Evolutionary conservation across 2,888 invertebrate genomes (phyloP).

Genomic region (Chymomyza amoena): DNA sequence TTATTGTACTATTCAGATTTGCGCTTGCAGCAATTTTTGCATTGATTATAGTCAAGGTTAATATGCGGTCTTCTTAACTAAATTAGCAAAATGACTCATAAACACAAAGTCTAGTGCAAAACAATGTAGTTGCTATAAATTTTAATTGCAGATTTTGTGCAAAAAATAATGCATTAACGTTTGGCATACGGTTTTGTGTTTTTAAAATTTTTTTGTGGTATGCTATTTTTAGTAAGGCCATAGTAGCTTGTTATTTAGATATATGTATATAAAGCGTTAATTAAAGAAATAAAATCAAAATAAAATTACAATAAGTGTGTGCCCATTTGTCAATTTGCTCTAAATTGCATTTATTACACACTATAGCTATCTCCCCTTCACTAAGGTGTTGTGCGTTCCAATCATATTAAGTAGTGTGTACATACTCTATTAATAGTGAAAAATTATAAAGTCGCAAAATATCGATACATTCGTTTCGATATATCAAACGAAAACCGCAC

Average conservation of each 20-base stretch:
- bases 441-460: slow-evolving; percentile 6
- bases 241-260: neutral
- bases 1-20: no score
- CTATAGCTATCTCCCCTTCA: slow-evolving; percentile 33
- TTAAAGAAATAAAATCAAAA: neutral
- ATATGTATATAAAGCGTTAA: neutral
- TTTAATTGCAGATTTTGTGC: slow-evolving; percentile 1
- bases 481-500: slow-evolving; percentile 33
- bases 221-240: neutral
- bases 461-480: slow-evolving; percentile 5
- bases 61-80: neutral
- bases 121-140: neutral
- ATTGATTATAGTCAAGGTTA: neutral
- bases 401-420: slow-evolving; percentile 33
- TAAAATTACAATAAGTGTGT: slow-evolving; percentile 13
- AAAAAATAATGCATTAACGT: neutral
- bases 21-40: neutral
- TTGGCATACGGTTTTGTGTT: neutral
- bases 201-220: neutral
- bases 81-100: slow-evolving; percentile 12
- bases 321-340: slow-evolving; percentile 25
- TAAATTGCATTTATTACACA: neutral
- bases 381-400: slow-evolving; percentile 9
- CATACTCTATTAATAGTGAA: slow-evolving; percentile 35
- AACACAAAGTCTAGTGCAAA: neutral